Percentiles rank a stretch among this genome's conserved stretches.
Conservation (phyloP, 2,888 invertebrate species). For the Eulithis testata region DNA sequence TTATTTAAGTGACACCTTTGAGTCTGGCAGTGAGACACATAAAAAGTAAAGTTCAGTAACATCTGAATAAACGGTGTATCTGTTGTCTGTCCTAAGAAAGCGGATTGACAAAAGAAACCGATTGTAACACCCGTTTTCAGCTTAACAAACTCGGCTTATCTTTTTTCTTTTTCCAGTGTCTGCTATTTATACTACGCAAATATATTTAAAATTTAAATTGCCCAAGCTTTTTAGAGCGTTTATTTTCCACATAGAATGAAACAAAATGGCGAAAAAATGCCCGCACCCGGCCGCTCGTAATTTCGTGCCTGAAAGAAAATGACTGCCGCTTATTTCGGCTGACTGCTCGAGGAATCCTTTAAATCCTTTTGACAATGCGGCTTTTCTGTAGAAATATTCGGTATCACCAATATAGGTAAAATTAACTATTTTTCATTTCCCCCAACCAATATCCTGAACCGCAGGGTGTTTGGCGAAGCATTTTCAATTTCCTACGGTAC, state of each 20-base stretch:
- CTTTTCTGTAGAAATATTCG: constrained; percentile 35
- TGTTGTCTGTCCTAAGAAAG: too few species aligned
- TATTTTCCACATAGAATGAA: constrained; percentile 1
- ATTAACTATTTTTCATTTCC: constrained; percentile 69
- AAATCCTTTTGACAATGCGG: constrained; percentile 34
- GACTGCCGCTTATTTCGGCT: constrained; percentile 41
- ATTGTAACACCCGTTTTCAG: too few species aligned
- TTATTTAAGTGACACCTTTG: too few species aligned
- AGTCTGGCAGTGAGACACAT: too few species aligned
- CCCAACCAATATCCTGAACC: constrained; percentile 67
- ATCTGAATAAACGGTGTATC: too few species aligned
- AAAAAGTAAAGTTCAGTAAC: too few species aligned
- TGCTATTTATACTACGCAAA: neutral
- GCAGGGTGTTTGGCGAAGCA: constrained; percentile 71
- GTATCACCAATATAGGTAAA: constrained; percentile 43
- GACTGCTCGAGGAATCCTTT: constrained; percentile 40
- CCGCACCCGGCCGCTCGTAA: constrained; percentile 22
- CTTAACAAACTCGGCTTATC: too few species aligned
- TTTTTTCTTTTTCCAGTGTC: too few species aligned
- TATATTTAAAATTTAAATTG: constrained; percentile 1
- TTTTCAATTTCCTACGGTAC: constrained; percentile 73
- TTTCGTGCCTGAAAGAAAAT: constrained; percentile 41
- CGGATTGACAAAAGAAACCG: too few species aligned
- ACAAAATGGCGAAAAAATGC: constrained; percentile 9
- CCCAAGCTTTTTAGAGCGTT: neutral